These are phyloP conservation scores for Laterallus jamaicensis DNA, from an alignment of 2,113 vertebrate genomes.

Conservation along the genomic window DNA sequence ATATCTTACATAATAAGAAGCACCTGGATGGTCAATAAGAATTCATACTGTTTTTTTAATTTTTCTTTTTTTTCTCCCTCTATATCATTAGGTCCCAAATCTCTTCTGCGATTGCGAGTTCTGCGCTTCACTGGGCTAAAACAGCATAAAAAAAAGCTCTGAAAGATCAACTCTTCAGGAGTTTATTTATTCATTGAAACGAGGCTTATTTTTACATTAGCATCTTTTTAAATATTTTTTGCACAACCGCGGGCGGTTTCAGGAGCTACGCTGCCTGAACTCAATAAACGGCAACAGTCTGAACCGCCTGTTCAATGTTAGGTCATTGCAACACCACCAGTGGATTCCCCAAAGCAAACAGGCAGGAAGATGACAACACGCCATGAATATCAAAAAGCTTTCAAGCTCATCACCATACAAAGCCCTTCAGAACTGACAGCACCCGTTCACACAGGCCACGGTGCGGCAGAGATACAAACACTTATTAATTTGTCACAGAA, in stretches of 20 bases:
- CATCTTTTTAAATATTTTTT: not conserved
- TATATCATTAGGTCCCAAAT: too few species aligned
- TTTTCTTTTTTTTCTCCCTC: not conserved
- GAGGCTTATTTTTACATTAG: not conserved
- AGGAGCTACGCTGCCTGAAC: not conserved
- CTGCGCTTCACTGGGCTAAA: not conserved
- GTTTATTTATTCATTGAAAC: not conserved
- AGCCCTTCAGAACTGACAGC: conserved; percentile 15
- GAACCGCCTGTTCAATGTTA: not conserved
- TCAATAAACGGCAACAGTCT: not conserved
- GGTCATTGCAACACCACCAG: not conserved
- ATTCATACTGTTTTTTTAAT: not conserved
- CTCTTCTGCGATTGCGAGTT: not conserved
- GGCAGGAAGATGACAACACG: not conserved
- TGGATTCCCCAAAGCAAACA: conserved; percentile 1
- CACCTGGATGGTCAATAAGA: not conserved
- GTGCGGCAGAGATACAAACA: not conserved
- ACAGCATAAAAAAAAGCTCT: not conserved
- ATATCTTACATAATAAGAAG: not conserved
- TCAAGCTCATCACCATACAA: not conserved
- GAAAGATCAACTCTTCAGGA: not conserved
- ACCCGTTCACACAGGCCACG: not conserved
- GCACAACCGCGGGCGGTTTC: not conserved
- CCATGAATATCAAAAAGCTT: conserved; percentile 18
- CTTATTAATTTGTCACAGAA: conserved; percentile 6